phyloP scores from a whole-genome alignment of 1,140 invertebrate species.

The Sycophila sp. region DNA sequence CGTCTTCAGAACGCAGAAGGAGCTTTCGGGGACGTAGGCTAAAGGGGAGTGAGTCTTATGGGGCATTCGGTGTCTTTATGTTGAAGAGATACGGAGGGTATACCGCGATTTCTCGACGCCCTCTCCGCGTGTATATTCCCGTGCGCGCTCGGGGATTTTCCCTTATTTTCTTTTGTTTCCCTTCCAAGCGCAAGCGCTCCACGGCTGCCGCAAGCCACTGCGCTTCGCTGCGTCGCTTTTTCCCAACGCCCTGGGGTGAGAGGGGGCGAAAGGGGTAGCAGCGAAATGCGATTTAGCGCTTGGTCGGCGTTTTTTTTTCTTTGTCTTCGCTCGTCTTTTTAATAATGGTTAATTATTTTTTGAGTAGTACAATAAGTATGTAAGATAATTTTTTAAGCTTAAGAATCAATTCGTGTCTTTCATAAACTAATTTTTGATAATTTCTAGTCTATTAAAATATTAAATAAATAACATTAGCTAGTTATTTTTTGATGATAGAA shows the following conservation, averaged over 20 bases:
- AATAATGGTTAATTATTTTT: too few relatives aligned
- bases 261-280: not conserved
- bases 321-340: not conserved
- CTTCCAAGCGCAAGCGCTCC: not conserved
- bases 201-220: not conserved
- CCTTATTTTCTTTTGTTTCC: conserved; percentile 24
- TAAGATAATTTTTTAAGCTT: too few relatives aligned
- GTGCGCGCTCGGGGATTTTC: not conserved
- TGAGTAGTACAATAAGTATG: too few relatives aligned
- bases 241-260: not conserved
- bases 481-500: too few relatives aligned
- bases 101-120: conserved; percentile 12
- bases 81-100: not conserved
- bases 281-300: not conserved
- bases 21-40: not conserved
- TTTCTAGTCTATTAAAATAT: too few relatives aligned
- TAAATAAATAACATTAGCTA: too few relatives aligned
- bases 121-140: not conserved
- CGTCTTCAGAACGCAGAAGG: not conserved
- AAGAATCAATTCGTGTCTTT: too few relatives aligned
- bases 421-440: too few relatives aligned
- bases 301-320: too few relatives aligned
- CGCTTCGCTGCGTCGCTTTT: not conserved
- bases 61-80: conserved; percentile 3
- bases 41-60: not conserved